These are phyloP conservation scores for Rhagophthalmus giganteus DNA, from an alignment of 2,888 invertebrate species.

Conservation along the genomic window DNA sequence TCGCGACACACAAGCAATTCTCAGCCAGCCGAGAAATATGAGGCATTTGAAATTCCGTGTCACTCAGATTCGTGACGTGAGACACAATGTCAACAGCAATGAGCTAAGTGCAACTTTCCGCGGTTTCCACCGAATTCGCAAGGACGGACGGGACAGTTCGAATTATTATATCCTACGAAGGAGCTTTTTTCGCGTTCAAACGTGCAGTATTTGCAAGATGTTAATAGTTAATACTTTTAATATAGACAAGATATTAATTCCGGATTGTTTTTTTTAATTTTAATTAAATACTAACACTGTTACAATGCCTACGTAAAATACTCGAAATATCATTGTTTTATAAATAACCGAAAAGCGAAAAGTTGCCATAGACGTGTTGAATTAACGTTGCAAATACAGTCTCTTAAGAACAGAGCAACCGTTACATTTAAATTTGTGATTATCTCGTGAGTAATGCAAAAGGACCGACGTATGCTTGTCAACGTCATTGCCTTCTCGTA, in stretches of 20 bases:
- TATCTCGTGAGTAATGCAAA: slow-evolving; percentile 47
- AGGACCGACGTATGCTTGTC: slow-evolving; percentile 40
- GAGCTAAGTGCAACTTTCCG: slow-evolving; percentile 27
- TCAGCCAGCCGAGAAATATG: slow-evolving; percentile 54
- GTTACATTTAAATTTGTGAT: slow-evolving; percentile 51
- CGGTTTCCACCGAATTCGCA: slow-evolving; percentile 22
- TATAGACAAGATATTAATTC: no score
- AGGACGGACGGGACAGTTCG: slow-evolving; percentile 13
- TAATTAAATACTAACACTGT: no score
- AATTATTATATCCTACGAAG: slow-evolving; percentile 8
- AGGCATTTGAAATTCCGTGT: slow-evolving; percentile 52
- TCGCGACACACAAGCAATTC: slow-evolving; percentile 54
- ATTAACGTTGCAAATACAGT: slow-evolving; percentile 42
- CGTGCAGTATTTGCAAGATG: neutral
- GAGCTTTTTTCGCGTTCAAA: neutral
- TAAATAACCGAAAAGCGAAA: no score
- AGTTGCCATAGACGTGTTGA: no score
- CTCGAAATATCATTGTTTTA: no score
- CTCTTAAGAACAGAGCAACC: slow-evolving; percentile 42
- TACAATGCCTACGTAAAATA: no score
- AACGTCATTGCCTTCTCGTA: slow-evolving; percentile 36
- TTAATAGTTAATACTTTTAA: no score
- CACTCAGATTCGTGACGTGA: slow-evolving; percentile 46
- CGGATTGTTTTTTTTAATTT: no score
- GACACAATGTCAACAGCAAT: slow-evolving; percentile 37